Evolutionary conservation across 2,113 vertebrate genomes (phyloP).

Genomic region (Myrmophylax atrothorax): DNA sequence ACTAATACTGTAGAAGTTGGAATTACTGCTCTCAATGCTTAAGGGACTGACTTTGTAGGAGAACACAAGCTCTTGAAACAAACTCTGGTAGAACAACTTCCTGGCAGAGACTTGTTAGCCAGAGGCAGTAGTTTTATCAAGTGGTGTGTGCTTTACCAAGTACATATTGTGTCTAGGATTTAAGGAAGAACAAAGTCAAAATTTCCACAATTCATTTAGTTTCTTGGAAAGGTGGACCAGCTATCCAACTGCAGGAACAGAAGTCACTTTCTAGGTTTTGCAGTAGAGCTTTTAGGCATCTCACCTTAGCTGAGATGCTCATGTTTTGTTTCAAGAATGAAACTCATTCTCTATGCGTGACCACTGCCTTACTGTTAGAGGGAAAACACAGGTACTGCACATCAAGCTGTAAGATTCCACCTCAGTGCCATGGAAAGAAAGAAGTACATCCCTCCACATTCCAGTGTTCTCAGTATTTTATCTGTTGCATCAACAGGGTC

Average conservation of each 20-base stretch:
- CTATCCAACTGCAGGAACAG: neutral
- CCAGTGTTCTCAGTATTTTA: neutral
- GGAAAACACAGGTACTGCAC: neutral
- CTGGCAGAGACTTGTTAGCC: neutral
- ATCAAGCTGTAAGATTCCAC: neutral
- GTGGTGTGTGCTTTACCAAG: neutral
- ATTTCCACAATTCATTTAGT: neutral
- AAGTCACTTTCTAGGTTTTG: neutral
- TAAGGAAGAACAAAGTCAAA: neutral
- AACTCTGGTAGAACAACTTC: neutral
- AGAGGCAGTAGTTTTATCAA: neutral
- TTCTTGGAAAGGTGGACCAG: neutral
- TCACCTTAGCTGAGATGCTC: neutral
- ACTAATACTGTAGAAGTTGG: neutral
- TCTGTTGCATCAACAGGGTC: neutral
- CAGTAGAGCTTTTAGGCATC: neutral
- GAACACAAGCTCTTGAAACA: neutral
- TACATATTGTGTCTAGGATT: neutral
- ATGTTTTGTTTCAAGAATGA: neutral
- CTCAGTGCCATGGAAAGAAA: neutral
- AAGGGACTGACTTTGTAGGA: neutral
- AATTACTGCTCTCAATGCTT: neutral
- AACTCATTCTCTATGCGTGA: neutral
- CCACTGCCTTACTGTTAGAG: neutral
- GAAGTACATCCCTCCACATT: accelerated